Evolutionary conservation across 2,113 vertebrate species (phyloP), one percentile per base, ranked within the genome.

Genomic region (Plotosus lineatus): DNA sequence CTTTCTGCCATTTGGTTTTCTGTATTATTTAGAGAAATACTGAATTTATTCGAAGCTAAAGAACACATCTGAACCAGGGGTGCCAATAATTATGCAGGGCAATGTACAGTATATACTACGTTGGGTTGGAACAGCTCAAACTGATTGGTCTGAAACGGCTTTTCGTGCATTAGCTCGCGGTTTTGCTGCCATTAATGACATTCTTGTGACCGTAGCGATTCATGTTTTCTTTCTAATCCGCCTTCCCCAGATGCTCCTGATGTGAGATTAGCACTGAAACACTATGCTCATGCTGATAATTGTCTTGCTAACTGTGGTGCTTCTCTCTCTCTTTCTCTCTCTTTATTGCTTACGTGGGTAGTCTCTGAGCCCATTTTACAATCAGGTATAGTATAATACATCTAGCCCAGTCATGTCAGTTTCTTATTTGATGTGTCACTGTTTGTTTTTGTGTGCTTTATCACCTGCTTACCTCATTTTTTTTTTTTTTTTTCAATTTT

Each of bases 341-440:
- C 56, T 10, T 66, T 73, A 91, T 78, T 89, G 89, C 89, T 93
- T 94, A 94, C 91, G 92, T 92, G 93, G 5, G 93, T 92, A 99
- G 98, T 98, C 92, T 97, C 97, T 94, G 98, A 99, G 89, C 96
- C 97, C 85, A 94, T 96, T 79, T 95, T 99, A 78, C 98, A 99
- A 95, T 99, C 98, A 99, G 98, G 98, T 99, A 99, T 86, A 93
- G 96, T 97, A 94, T 81, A 50, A 95, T 97, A 94, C 79, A 56
- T 68, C 19, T 58, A 73, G 58, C 66, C 8, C 53, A 55, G 58
- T 56, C 79, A 58, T 86, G 36, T 82, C 72, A 42, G 58, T 76
- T 79, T 4, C 6, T 36, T 31, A 38, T 61, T 53, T 75, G 36
- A 58, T 50, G 23, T 46, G n/a, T 48, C 79, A 26, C 31, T 56